Conservation (phyloP, 2,113 vertebrate genomes). For the Epinephelus lanceolatus region DNA sequence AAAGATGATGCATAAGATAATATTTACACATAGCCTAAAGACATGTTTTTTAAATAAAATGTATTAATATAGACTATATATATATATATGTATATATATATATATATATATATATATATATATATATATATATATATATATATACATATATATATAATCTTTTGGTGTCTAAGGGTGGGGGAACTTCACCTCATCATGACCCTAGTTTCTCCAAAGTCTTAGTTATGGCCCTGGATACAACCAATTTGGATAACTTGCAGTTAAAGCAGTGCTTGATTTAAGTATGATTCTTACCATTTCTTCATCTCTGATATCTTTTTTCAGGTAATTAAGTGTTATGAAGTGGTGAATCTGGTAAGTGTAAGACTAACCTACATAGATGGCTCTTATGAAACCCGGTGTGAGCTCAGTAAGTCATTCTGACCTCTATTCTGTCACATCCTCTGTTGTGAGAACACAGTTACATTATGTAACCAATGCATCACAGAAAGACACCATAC, state of each 20-base stretch:
- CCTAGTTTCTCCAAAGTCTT: not conserved
- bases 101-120: too few relatives aligned
- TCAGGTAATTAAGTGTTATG: not conserved
- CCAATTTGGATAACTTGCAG: not conserved
- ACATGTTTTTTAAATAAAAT: too few relatives aligned
- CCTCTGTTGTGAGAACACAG: constrained; percentile 63
- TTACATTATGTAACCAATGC: constrained; percentile 65
- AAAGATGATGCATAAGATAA: too few relatives aligned
- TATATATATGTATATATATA: too few relatives aligned
- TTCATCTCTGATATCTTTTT: not conserved
- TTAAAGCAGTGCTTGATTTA: not conserved
- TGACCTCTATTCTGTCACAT: constrained; percentile 76
- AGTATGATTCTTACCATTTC: not conserved
- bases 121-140: too few relatives aligned
- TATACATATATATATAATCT: too few relatives aligned
- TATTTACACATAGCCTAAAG: too few relatives aligned
- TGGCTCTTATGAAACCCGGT: constrained; percentile 61
- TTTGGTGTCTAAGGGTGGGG: not conserved
- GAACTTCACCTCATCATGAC: not conserved
- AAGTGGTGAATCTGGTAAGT: constrained; percentile 12
- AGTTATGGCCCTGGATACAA: not conserved
- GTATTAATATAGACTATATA: too few relatives aligned
- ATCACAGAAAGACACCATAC: constrained; percentile 49
- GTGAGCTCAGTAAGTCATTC: constrained; percentile 62
- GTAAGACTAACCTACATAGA: constrained; percentile 44